Evolutionary conservation across 2,797 vertebrate species (phyloP).

Genomic region (Bovichtus variegatus): DNA sequence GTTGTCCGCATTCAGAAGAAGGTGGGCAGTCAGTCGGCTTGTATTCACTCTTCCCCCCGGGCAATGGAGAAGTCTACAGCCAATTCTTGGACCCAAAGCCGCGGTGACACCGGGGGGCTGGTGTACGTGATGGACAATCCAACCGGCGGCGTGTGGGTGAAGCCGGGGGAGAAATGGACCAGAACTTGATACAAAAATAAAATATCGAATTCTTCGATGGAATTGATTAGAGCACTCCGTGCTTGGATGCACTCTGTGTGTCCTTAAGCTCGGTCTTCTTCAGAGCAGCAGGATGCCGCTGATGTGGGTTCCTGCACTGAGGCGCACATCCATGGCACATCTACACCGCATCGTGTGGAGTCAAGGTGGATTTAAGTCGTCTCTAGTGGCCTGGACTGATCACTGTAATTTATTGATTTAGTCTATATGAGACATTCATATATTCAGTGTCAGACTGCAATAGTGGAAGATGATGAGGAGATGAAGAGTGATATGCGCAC

Average conservation of each 20-base stretch:
- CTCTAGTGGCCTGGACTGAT: slow-evolving; percentile 28
- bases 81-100: slow-evolving; percentile 47
- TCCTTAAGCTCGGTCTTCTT: not conserved
- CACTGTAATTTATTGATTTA: slow-evolving; percentile 43
- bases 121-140: slow-evolving; percentile 84
- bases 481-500: not conserved
- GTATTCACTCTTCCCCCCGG: slow-evolving; percentile 14
- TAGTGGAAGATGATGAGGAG: not conserved
- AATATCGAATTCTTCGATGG: not conserved
- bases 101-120: slow-evolving; percentile 66
- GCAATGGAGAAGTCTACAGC: slow-evolving; percentile 12
- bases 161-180: slow-evolving; percentile 69
- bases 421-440: slow-evolving; percentile 25
- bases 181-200: slow-evolving; percentile 61
- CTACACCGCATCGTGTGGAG: not conserved
- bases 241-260: slow-evolving; percentile 5
- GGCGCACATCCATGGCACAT: not conserved
- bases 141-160: slow-evolving; percentile 86
- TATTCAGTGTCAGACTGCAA: slow-evolving; percentile 16
- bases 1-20: slow-evolving; percentile 58
- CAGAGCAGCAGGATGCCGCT: slow-evolving; percentile 9
- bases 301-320: slow-evolving; percentile 20
- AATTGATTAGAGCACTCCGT: not conserved
- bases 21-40: not conserved
- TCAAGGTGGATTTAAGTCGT: not conserved